phyloP scores from a whole-genome alignment of 2,113 vertebrate species.

The Pelecanus crispus region DNA sequence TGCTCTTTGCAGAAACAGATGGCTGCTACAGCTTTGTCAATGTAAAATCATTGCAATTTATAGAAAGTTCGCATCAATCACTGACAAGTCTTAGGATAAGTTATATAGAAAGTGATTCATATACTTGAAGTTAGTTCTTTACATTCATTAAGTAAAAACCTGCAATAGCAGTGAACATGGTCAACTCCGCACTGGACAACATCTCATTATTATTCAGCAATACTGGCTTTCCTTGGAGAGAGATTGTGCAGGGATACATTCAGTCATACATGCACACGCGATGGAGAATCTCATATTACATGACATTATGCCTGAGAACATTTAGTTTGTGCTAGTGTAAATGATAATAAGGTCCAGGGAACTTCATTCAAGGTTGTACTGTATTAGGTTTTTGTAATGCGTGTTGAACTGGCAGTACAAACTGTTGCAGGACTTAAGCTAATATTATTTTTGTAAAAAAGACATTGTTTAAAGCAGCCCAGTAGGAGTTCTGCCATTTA shows the following conservation, averaged over 20 bases:
- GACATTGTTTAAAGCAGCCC: background rate
- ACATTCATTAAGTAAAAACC: background rate
- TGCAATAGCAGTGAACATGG: background rate
- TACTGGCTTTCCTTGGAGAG: background rate
- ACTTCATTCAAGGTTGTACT: background rate
- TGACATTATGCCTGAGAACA: background rate
- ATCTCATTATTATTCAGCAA: background rate
- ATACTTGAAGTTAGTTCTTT: background rate
- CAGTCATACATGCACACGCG: too few relatives aligned
- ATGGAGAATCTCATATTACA: background rate
- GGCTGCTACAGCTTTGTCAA: background rate
- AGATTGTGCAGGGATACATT: background rate
- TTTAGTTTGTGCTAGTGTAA: background rate
- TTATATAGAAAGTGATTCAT: background rate
- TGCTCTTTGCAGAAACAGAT: background rate
- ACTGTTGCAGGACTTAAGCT: background rate
- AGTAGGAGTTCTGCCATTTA: background rate
- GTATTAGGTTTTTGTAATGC: background rate
- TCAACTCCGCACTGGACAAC: background rate
- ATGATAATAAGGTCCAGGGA: background rate
- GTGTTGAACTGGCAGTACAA: background rate
- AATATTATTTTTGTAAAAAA: background rate
- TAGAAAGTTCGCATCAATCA: background rate
- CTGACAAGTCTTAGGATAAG: background rate
- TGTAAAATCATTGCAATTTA: background rate